Evolutionary conservation across 2,113 vertebrate species (phyloP).

Genomic region (Hirundichthys speculiger): DNA sequence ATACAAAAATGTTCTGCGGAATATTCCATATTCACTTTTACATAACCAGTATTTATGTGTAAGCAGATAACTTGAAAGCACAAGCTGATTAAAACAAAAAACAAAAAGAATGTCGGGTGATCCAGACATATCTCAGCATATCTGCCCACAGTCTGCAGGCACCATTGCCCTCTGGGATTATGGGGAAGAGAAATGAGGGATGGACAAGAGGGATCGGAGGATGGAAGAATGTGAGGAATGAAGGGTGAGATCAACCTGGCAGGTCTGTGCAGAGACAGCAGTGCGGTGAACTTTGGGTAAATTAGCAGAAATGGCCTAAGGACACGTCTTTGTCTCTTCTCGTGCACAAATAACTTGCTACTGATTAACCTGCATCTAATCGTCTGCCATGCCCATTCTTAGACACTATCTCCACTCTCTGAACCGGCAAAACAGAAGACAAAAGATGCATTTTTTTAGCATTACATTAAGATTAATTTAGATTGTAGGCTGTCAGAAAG

Average conservation of each 20-base stretch:
- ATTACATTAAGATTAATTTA: background rate
- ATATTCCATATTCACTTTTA: too few relatives aligned
- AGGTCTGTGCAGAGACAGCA: slow-evolving; percentile 81
- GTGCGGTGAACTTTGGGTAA: slow-evolving; percentile 70
- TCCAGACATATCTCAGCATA: slow-evolving; percentile 24
- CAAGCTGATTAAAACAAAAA: background rate
- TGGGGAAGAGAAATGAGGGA: slow-evolving; percentile 50
- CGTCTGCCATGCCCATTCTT: slow-evolving; percentile 15
- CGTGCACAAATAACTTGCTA: slow-evolving; percentile 61
- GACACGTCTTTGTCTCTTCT: slow-evolving; percentile 61
- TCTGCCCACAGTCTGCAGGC: slow-evolving; percentile 46
- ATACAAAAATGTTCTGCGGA: too few relatives aligned
- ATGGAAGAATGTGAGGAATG: slow-evolving; percentile 81
- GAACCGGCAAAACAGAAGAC: background rate
- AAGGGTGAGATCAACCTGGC: slow-evolving; percentile 68
- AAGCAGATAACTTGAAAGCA: background rate
- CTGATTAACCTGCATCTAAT: slow-evolving; percentile 64
- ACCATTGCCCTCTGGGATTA: slow-evolving; percentile 54
- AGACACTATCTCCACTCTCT: slow-evolving; percentile 1
- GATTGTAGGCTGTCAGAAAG: background rate
- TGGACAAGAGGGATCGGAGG: slow-evolving; percentile 59
- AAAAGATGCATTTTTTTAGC: background rate
- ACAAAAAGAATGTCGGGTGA: slow-evolving; percentile 17
- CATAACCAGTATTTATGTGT: background rate
- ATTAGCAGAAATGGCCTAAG: slow-evolving; percentile 67